These are phyloP conservation scores for Isurus oxyrinchus DNA, from an alignment of 2,113 vertebrate genomes.

Conservation along the genomic window DNA sequence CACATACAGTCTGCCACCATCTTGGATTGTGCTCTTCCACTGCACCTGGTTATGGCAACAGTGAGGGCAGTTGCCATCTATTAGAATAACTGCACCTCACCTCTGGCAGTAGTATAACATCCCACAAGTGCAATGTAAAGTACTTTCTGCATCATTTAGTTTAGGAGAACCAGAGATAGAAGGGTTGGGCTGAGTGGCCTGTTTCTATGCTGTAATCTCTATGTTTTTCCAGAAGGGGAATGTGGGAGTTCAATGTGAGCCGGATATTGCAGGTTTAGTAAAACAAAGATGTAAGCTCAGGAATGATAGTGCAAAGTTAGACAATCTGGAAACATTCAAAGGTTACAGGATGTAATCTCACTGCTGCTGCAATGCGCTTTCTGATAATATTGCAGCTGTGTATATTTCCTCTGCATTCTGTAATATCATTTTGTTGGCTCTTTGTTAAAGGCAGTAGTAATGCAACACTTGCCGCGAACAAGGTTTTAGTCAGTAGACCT, in stretches of 20 bases:
- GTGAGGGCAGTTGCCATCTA: background rate
- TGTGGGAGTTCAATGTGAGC: background rate
- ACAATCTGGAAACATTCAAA: conserved; percentile 24
- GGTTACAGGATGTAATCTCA: conserved; percentile 11
- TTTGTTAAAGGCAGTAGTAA: background rate
- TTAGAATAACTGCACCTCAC: background rate
- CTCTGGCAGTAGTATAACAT: background rate
- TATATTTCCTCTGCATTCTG: background rate
- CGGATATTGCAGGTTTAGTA: background rate
- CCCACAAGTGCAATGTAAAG: background rate
- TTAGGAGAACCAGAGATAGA: background rate
- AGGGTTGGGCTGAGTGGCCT: background rate
- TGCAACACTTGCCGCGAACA: background rate
- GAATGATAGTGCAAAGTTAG: background rate
- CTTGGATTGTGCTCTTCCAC: background rate
- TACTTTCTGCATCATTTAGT: background rate
- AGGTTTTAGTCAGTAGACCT: background rate
- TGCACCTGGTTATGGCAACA: background rate
- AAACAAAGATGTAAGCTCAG: background rate
- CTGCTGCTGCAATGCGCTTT: background rate
- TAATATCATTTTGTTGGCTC: background rate
- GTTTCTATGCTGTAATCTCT: background rate
- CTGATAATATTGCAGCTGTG: background rate
- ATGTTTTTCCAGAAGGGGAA: background rate
- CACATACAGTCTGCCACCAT: background rate